A percentile compares a stretch with the other conserved stretches of the same genome.
phyloP scores from a whole-genome alignment of 1,140 invertebrate species.

The Polyergus mexicanus region DNA sequence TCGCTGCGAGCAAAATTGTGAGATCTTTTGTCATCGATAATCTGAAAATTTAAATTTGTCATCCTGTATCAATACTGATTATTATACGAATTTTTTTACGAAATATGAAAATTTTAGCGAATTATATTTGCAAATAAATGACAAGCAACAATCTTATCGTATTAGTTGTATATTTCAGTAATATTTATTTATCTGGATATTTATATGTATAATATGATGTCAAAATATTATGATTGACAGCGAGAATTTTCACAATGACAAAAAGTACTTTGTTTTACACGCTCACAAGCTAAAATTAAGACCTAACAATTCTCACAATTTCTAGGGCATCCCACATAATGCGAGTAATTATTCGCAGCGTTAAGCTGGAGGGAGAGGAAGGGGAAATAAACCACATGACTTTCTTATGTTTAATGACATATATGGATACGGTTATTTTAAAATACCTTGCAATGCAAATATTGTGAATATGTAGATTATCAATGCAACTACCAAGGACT shows the following conservation, averaged over 20 bases:
- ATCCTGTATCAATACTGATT: neutral
- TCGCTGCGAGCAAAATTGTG: too few relatives aligned
- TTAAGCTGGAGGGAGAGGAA: neutral
- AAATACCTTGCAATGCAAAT: conserved; percentile 8
- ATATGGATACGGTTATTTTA: neutral
- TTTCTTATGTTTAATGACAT: neutral
- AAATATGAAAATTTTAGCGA: neutral
- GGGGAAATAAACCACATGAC: neutral
- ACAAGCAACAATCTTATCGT: too few relatives aligned
- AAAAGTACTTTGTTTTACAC: too few relatives aligned
- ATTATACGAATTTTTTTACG: neutral
- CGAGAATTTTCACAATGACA: too few relatives aligned
- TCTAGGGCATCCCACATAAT: neutral
- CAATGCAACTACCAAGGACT: neutral
- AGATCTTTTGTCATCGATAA: neutral
- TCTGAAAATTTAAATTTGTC: neutral
- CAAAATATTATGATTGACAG: too few relatives aligned
- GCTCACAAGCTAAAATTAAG: neutral
- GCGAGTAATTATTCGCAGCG: neutral
- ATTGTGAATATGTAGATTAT: conserved; percentile 10
- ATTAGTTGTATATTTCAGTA: too few relatives aligned
- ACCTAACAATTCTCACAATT: neutral
- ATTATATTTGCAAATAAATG: too few relatives aligned
- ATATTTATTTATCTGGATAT: too few relatives aligned
- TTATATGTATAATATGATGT: too few relatives aligned